Evolutionary conservation across 2,888 invertebrate species (phyloP), one percentile per base, ranked within the genome.

Genomic region (Nephrotoma guestfalica): DNA sequence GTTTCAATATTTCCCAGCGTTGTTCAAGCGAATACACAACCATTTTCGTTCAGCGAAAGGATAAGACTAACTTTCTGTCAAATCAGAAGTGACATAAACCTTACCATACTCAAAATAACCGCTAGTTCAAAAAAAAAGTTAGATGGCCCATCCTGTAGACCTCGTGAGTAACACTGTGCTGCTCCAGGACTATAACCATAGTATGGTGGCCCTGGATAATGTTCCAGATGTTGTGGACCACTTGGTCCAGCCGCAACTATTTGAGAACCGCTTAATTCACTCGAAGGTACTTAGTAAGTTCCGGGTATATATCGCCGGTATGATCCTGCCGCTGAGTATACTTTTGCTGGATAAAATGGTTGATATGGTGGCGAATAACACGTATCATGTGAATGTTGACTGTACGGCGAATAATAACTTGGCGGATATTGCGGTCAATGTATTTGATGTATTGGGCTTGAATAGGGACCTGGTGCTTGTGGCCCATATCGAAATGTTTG

Each of bases 121-220:
- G n/a, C n/a, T n/a, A n/a, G n/a, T n/a, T n/a, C n/a, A n/a, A n/a
- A n/a, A n/a, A n/a, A n/a, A n/a, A n/a, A n/a, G n/a, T n/a, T n/a
- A n/a, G n/a, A n/a, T n/a, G n/a, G n/a, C n/a, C n/a, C n/a, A n/a
- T n/a, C n/a, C 88, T 91, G 91, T 87, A 91, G 90, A 87, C 90
- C 91, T 88, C 96, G 93, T 4, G 94, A 92, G 89, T 94, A 94
- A 90, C 94, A 94, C 88, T 93, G 93, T 51, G 92, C 92, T 86
- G 89, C 90, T 83, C 90, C 91, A 30, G 92, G 91, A 89, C 90
- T 90, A 88, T 93, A 93, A 42, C 92, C 92, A 83, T 93, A 92
- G 91, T 94, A 94, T 41, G 93, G 93, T 88, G 93, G 92, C 87
- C 94, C 92, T 13, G 94, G 93, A 89, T 93, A 93, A 88, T 92